Conservation (phyloP, 1,140 invertebrate species). For the Helicoverpa zea region DNA sequence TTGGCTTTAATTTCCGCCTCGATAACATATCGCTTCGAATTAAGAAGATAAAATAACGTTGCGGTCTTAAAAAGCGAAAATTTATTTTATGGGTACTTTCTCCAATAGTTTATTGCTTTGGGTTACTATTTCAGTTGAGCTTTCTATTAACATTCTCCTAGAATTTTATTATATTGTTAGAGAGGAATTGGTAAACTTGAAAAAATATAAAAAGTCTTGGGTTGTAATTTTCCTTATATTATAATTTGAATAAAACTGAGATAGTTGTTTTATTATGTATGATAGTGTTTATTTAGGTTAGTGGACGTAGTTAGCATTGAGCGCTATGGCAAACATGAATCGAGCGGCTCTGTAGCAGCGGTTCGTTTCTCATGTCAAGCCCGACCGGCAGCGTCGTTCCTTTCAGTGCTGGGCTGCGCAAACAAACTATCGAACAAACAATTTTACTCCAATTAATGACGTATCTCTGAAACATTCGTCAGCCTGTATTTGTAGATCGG, state of each 20-base stretch:
- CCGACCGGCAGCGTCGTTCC: conserved; percentile 20
- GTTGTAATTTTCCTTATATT: neutral
- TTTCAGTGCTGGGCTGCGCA: conserved; percentile 34
- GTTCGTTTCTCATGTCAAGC: conserved; percentile 41
- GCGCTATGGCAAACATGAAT: conserved; percentile 14
- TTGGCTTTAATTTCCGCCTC: conserved; percentile 28
- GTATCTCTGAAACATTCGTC: conserved; percentile 20
- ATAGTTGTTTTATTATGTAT: neutral
- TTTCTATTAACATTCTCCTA: conserved; percentile 34
- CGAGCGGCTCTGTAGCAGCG: neutral
- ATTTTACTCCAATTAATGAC: conserved; percentile 47
- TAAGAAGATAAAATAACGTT: conserved; percentile 43
- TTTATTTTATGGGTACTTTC: conserved; percentile 46
- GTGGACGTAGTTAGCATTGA: conserved; percentile 14
- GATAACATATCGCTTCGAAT: conserved; percentile 38
- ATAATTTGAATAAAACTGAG: neutral
- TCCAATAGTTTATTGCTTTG: conserved; percentile 44
- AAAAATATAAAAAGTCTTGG: neutral
- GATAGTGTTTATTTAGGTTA: conserved; percentile 38
- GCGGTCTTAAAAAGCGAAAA: conserved; percentile 29
- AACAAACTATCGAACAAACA: conserved; percentile 42
- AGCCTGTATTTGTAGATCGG: conserved; percentile 11
- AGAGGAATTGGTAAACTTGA: conserved; percentile 3
- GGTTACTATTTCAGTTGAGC: conserved; percentile 18
- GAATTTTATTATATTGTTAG: conserved; percentile 5